phyloP scores from a whole-genome alignment of 2,888 invertebrate species.

The Vannuccia rotundouncinata region DNA sequence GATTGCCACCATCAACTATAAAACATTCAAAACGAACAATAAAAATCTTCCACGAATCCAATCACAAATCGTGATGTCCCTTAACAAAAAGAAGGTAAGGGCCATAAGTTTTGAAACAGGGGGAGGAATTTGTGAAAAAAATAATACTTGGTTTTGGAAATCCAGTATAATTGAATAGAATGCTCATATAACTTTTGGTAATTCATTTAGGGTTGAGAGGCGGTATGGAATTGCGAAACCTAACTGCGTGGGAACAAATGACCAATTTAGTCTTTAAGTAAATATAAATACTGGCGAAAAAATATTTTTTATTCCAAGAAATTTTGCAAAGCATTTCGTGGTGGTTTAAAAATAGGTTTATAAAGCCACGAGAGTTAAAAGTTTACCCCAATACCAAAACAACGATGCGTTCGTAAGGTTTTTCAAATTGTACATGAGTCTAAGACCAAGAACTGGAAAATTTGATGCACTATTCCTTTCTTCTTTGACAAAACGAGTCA shows the following conservation, averaged over 20 bases:
- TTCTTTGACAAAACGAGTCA: neutral
- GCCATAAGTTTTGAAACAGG: slow-evolving; percentile 10
- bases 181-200: slow-evolving; percentile 1
- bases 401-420: neutral
- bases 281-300: neutral
- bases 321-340: neutral
- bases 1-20: slow-evolving; percentile 28
- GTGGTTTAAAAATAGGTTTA: neutral
- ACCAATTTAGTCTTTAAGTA: neutral
- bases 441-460: neutral
- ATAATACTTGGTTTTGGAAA: neutral
- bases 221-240: slow-evolving; percentile 21
- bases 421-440: neutral
- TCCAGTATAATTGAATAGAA: slow-evolving; percentile 28
- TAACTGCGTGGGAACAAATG: slow-evolving; percentile 5
- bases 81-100: slow-evolving; percentile 15
- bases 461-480: neutral
- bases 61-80: slow-evolving; percentile 17
- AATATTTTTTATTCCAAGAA: neutral
- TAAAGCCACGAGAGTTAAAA: neutral
- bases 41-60: neutral
- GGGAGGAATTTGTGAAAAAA: neutral
- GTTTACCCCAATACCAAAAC: neutral
- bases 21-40: slow-evolving; percentile 24
- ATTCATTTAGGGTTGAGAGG: slow-evolving; percentile 11